Base-by-base conservation (phyloP, 1,140 invertebrate species). In the Antheraea pernyi region DNA sequence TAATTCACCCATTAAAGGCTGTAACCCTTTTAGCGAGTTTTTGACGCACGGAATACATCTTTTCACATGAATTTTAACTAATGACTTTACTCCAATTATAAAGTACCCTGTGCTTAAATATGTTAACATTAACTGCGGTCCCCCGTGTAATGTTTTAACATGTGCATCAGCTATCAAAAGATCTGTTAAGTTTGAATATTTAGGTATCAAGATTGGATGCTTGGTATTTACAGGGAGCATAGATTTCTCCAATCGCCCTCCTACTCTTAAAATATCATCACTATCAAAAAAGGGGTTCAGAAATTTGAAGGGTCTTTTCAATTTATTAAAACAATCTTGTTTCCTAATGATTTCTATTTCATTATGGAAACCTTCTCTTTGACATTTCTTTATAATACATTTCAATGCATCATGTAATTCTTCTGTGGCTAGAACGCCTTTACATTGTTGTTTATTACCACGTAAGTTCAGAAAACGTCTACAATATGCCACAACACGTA, bases 101-200 rank as follows among this genome's bases (percentile, higher is more conserved):
- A 82, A 89, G 67, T 70, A 86, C 19, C 70, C 48, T 30, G 70
- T 63, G 8, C 67, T 30, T 7, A 91, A 59, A 16, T 70, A 48
- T 11, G 70, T 70, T 10, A 74, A 30, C 16, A 83, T 72, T 9
- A 88, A 58, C 62, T 80, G 67, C 3, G 70, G 59, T 7, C 84
- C 83, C 11, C 79, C 79, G 73, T 85, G 82, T 18, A 84, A 61
- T n/a, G 76, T 80, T 19, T 63, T 68, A 3, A 68, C 6, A 67
- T 88, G 80, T n/a, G 74, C 78, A 68, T 79, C 69, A 22, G 68
- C 62, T 4, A 85, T 60, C 0, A 84, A 8, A 3, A 78, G 39
- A 1, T 48, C 16, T 1, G 73, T 69, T 1, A 83, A 39, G 19
- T 71, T 39, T 59, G 65, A 62, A 16, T 71, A 69, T 16, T 66